Evolutionary conservation across 2,888 invertebrate species (phyloP).

Genomic region (Leucophora obtusa): DNA sequence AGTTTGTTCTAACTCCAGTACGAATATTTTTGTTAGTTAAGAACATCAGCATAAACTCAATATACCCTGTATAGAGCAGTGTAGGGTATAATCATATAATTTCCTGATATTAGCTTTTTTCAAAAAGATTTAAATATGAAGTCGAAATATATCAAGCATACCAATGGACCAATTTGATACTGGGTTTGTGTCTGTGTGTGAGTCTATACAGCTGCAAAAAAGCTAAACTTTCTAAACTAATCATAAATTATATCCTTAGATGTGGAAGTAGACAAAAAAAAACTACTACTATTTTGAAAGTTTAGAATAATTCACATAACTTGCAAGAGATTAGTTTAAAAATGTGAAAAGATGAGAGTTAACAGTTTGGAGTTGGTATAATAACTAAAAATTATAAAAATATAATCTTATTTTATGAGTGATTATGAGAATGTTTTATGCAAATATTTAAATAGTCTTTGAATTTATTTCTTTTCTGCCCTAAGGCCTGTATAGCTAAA

Average conservation of each 20-base stretch:
- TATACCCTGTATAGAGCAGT: too few species aligned
- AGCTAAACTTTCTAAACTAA: constrained; percentile 52
- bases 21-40: too few species aligned
- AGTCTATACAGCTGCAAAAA: background rate
- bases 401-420: constrained; percentile 2
- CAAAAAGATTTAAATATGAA: constrained; percentile 43
- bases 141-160: constrained; percentile 38
- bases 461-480: too few species aligned
- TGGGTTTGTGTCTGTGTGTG: background rate
- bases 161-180: constrained; percentile 56
- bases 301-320: constrained; percentile 45
- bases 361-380: background rate
- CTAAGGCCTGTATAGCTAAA: too few species aligned
- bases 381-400: background rate
- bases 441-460: background rate
- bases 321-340: constrained; percentile 43
- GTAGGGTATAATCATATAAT: constrained; percentile 54
- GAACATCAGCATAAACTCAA: too few species aligned
- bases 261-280: background rate
- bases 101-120: background rate
- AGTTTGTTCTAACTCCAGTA: too few species aligned
- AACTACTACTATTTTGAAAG: constrained; percentile 15
- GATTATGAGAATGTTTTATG: background rate
- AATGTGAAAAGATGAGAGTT: background rate
- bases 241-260: constrained; percentile 58